These are phyloP conservation scores for Apis dorsata DNA, from an alignment of 1,140 invertebrate genomes.

Conservation along the genomic window DNA sequence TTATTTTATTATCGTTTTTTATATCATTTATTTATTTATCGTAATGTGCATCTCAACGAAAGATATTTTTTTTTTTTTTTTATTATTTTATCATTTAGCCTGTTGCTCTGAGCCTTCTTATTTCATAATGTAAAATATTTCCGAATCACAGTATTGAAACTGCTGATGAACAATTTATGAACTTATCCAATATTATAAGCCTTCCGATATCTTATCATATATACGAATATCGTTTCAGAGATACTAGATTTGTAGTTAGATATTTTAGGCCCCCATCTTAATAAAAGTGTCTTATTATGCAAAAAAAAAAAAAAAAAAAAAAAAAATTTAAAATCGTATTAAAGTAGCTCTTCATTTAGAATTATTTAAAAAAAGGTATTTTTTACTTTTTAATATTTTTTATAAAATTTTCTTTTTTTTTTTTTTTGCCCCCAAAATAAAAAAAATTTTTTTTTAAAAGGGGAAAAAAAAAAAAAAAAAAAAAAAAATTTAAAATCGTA, in stretches of 20 bases:
- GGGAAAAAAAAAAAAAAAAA: not conserved
- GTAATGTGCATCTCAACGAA: not conserved
- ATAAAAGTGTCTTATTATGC: not conserved
- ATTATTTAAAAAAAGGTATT: too few species aligned
- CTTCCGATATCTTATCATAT: slow-evolving; percentile 27
- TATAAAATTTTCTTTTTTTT: too few species aligned
- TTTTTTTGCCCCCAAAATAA: too few species aligned
- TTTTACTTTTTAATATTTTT: too few species aligned
- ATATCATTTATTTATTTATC: not conserved
- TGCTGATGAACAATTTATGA: slow-evolving; percentile 25
- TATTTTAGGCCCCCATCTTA: not conserved
- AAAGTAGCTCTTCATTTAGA: not conserved
- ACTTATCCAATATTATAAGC: slow-evolving; percentile 23
- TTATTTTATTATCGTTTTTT: not conserved
- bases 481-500: too few species aligned
- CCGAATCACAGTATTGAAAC: not conserved
- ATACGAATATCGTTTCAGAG: slow-evolving; percentile 22
- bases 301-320: not conserved
- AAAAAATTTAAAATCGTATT: too few species aligned
- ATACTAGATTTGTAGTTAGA: slow-evolving; percentile 9
- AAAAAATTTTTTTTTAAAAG: too few species aligned
- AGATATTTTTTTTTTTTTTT: not conserved
- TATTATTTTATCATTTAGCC: not conserved
- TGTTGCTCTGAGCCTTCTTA: slow-evolving; percentile 2
- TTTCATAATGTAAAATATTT: slow-evolving; percentile 10